Base-by-base conservation (phyloP, 2,888 invertebrate species). In the Arctia plantaginis region DNA sequence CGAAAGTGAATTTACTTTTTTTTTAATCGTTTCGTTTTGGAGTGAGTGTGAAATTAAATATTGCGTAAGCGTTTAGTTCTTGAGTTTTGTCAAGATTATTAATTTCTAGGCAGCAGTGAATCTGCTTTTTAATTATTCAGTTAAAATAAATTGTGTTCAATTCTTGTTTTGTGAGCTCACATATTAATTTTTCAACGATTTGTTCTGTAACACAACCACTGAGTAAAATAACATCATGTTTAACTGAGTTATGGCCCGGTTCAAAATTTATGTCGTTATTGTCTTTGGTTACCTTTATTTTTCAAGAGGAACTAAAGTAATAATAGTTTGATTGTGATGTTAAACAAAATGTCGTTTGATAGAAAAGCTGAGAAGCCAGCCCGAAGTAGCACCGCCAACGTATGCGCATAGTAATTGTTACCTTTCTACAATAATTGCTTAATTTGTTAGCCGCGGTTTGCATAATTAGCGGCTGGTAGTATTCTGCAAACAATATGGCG, bases 1-100 rank as follows among this genome's bases (percentile, higher is more conserved):
- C 83, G 93, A 94, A 94, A 94, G 95, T 95, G 94, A 94, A 94
- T 93, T 92, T 89, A 91, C 88, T 91, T 75, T 90, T 91, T 75
- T 70, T 72, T 51, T 76, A 76, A 86, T 85, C 87, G 89, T 90
- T 87, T 85, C 89, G 92, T 91, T 93, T 90, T 93, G 92, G 92
- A 94, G 95, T 95, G 94, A 93, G 93, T 91, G 94, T 94, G 93
- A 93, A 93, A 93, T 87, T 87, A 85, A 65, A 75, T 87, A 89
- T 95, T 95, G 90, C 93, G 91, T 93, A 95, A 95, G 81, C 81
- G 81, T 83, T 84, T 88, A 89, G 90, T 85, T 89, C 88, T 87
- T 87, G 82, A 79, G 85, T 88, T 87, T 86, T 89, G 86, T 87
- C 84, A 77, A 82, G 85, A 90, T 89, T 89, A 88, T 86, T 90